Conservation (phyloP, 1,140 invertebrate species). For the Zophobas morio region DNA sequence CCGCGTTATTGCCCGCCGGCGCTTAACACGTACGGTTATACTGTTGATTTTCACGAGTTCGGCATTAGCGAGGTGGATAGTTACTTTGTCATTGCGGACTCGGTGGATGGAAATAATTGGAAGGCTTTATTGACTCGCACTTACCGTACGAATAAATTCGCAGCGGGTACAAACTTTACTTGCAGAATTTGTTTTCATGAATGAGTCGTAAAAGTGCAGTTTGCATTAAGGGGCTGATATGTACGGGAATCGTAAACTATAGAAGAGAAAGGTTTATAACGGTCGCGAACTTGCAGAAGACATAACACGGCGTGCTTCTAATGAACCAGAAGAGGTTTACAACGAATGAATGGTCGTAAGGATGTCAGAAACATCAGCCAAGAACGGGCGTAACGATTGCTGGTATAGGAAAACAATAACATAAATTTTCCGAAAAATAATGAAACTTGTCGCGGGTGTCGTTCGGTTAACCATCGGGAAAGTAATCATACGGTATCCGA, state of each 20-base stretch:
- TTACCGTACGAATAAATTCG: conserved; percentile 26
- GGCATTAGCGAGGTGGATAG: conserved; percentile 18
- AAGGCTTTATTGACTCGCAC: conserved; percentile 24
- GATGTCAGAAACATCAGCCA: conserved; percentile 14
- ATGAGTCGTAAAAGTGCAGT: conserved; percentile 24
- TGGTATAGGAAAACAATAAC: neutral
- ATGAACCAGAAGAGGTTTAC: neutral
- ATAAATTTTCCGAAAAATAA: neutral
- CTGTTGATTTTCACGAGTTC: conserved; percentile 47
- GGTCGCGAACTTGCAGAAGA: neutral
- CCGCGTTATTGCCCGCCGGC: conserved; percentile 57
- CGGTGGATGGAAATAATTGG: conserved; percentile 11
- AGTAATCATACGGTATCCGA: too few relatives aligned
- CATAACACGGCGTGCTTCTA: neutral
- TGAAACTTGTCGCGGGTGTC: too few relatives aligned
- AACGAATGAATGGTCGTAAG: conserved; percentile 5
- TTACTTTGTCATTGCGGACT: conserved; percentile 44
- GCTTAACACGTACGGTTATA: conserved; percentile 56
- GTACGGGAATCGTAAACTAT: neutral
- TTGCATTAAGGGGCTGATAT: neutral
- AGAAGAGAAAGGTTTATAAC: conserved; percentile 19
- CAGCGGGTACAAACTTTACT: conserved; percentile 4
- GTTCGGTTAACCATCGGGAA: too few relatives aligned
- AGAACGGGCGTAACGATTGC: neutral
- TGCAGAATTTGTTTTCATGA: conserved; percentile 40